These are phyloP conservation scores for Anolis sagrei DNA, from an alignment of 2,113 vertebrate genomes.

Conservation along the genomic window DNA sequence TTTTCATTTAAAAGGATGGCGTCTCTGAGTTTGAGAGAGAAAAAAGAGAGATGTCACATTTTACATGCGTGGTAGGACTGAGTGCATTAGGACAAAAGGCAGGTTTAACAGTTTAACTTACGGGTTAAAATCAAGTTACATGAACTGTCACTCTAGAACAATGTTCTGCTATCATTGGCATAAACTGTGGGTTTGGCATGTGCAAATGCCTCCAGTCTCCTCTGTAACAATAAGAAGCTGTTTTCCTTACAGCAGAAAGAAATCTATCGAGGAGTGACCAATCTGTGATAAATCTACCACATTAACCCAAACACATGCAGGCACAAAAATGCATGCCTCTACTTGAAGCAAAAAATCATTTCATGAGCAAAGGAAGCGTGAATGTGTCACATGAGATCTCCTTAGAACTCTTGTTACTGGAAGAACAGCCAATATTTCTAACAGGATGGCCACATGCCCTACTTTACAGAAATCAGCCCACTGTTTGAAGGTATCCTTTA, in stretches of 20 bases:
- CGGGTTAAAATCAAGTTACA: conserved; percentile 67
- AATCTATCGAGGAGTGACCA: conserved; percentile 58
- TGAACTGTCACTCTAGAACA: conserved; percentile 63
- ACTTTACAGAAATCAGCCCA: not conserved
- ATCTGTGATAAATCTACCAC: conserved; percentile 48
- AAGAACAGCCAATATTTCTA: not conserved
- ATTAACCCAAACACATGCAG: conserved; percentile 28
- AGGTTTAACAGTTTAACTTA: conserved; percentile 62
- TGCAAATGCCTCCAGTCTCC: conserved; percentile 1
- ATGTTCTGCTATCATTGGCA: conserved; percentile 47
- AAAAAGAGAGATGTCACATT: conserved; percentile 43
- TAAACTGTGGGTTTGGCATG: conserved; percentile 40
- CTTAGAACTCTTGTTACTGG: not conserved
- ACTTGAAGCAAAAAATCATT: conserved; percentile 44
- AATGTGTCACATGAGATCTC: conserved; percentile 46
- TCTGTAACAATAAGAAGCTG: conserved; percentile 55
- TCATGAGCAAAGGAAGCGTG: conserved; percentile 38
- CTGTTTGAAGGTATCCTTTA: not conserved
- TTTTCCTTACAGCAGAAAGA: conserved; percentile 51
- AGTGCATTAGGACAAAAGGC: conserved; percentile 63
- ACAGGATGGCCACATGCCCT: not conserved
- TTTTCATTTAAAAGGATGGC: conserved; percentile 74
- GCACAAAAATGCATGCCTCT: conserved; percentile 32
- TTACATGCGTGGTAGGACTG: conserved; percentile 61
- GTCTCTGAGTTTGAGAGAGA: not conserved